Percentiles rank a stretch among this genome's conserved stretches.
Evolutionary conservation across 2,888 invertebrate genomes (phyloP).

Genomic region (Erebia palarica): DNA sequence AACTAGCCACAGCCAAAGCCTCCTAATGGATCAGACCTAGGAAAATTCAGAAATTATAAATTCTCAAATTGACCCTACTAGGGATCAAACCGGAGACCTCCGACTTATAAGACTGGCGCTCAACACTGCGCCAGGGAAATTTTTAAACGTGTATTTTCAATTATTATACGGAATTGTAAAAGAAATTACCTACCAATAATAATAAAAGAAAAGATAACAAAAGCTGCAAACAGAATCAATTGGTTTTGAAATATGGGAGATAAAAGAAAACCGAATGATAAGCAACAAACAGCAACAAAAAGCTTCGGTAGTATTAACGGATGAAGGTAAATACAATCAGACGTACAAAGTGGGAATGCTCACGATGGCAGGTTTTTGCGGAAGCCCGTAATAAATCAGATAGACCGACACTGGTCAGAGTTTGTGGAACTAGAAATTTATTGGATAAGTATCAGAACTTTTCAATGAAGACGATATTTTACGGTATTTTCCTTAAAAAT

Average conservation of each 20-base stretch:
- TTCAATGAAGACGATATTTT: background rate
- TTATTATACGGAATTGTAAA: background rate
- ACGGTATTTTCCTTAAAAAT: background rate
- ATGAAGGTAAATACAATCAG: slow-evolving; percentile 48
- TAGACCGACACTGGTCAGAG: slow-evolving; percentile 50
- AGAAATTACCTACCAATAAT: background rate
- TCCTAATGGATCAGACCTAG: too few relatives aligned
- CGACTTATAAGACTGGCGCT: too few relatives aligned
- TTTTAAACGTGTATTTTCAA: too few relatives aligned
- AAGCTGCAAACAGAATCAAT: background rate
- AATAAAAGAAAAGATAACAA: background rate
- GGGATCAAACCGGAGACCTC: too few relatives aligned
- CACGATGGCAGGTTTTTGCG: slow-evolving; percentile 61
- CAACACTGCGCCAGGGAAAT: too few relatives aligned
- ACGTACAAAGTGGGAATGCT: slow-evolving; percentile 54
- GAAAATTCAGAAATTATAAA: too few relatives aligned
- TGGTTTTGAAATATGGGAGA: slow-evolving; percentile 12
- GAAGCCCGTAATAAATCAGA: slow-evolving; percentile 63
- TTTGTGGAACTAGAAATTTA: slow-evolving; percentile 34
- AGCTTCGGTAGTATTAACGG: slow-evolving; percentile 51
- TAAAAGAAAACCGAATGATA: slow-evolving; percentile 23
- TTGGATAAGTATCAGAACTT: slow-evolving; percentile 28
- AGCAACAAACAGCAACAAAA: slow-evolving; percentile 47
- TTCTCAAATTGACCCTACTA: too few relatives aligned
- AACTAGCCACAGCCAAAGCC: too few relatives aligned